Evolutionary conservation across 2,888 invertebrate species (phyloP).

Genomic region (Nematopogon swammerdamellus): DNA sequence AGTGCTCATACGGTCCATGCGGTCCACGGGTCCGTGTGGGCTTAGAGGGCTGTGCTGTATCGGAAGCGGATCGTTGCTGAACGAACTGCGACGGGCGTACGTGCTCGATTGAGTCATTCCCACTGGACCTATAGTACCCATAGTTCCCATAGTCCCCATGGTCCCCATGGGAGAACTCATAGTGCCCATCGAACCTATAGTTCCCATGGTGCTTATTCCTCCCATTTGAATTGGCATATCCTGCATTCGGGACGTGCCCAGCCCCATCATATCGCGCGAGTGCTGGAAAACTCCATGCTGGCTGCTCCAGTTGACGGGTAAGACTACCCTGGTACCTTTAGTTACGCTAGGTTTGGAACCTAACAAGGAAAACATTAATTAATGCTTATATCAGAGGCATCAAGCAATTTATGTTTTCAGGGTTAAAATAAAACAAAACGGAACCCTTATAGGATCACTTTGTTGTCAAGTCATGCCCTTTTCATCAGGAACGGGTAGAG

Average conservation of each 20-base stretch:
- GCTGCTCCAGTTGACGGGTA: constrained; percentile 52
- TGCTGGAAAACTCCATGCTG: constrained; percentile 47
- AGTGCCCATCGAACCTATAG: constrained; percentile 14
- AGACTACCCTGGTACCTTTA: constrained; percentile 61
- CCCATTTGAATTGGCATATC: constrained; percentile 33
- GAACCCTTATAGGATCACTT: too few relatives aligned
- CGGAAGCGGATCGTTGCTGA: constrained; percentile 45
- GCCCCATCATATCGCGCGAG: constrained; percentile 35
- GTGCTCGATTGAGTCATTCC: constrained; percentile 44
- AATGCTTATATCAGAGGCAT: too few relatives aligned
- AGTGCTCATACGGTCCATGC: constrained; percentile 40
- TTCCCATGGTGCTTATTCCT: constrained; percentile 18
- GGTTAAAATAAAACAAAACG: too few relatives aligned
- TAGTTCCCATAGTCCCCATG: constrained; percentile 26
- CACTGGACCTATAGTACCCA: constrained; percentile 34
- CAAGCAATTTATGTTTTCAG: too few relatives aligned
- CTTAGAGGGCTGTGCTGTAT: constrained; percentile 47
- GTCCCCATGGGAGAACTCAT: constrained; percentile 16
- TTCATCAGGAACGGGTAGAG: too few relatives aligned
- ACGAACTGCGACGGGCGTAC: constrained; percentile 47
- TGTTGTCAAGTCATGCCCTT: too few relatives aligned
- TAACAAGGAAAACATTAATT: constrained; percentile 21
- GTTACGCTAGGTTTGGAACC: constrained; percentile 63
- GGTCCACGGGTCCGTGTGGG: constrained; percentile 44
- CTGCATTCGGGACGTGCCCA: constrained; percentile 35